Conservation (phyloP, 2,888 invertebrate genomes). For the Pollenia amentaria region DNA sequence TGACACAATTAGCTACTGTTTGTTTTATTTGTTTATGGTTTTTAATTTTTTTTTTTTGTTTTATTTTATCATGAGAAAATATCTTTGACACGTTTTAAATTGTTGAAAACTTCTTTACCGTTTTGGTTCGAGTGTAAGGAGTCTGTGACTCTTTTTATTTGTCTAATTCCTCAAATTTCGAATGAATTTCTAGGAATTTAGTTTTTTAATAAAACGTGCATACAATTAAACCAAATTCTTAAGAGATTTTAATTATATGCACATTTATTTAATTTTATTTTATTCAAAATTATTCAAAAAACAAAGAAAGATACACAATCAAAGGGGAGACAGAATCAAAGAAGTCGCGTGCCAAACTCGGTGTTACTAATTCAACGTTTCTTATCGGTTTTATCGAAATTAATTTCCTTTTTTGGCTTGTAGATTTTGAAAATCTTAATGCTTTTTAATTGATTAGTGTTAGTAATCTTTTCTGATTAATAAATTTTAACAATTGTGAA, state of each 20-base stretch:
- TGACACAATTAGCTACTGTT: conserved; percentile 68
- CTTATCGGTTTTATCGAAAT: neutral
- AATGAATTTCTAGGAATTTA: conserved; percentile 55
- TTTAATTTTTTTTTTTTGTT: neutral
- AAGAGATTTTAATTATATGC: conserved; percentile 53
- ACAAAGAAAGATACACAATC: neutral
- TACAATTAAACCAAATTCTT: conserved; percentile 44
- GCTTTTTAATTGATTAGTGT: too few relatives aligned
- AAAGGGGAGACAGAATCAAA: neutral
- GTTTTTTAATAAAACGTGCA: neutral
- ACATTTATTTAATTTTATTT: conserved; percentile 27
- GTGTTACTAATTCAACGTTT: conserved; percentile 11
- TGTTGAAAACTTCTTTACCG: conserved; percentile 21
- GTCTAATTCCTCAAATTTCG: conserved; percentile 55
- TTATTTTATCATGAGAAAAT: conserved; percentile 68
- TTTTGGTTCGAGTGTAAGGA: neutral
- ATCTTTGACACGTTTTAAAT: conserved; percentile 63
- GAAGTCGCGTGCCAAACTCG: conserved; percentile 57
- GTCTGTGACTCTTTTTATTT: neutral
- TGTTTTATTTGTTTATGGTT: conserved; percentile 10
- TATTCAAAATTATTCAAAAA: conserved; percentile 25
- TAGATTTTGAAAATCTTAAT: too few relatives aligned
- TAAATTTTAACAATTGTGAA: too few relatives aligned
- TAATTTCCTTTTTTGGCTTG: too few relatives aligned
- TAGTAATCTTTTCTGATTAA: too few relatives aligned